These are phyloP conservation scores for Monochamus saltuarius DNA, from an alignment of 1,140 invertebrate species.

Conservation along the genomic window DNA sequence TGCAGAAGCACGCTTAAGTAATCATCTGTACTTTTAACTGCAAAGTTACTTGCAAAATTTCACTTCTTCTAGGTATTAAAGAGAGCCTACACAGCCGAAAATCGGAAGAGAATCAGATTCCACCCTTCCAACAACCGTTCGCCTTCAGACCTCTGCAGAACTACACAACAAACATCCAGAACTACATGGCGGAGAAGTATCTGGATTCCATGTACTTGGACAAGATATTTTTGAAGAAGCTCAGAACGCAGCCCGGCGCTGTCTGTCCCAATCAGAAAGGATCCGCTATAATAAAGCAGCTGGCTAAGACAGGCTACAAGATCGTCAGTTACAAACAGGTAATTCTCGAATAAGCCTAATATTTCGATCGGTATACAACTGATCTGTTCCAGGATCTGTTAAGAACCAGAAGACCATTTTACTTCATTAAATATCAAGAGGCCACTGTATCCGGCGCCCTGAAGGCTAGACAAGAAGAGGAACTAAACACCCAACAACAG, in stretches of 20 bases:
- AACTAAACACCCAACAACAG: conserved; percentile 52
- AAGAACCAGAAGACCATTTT: conserved; percentile 56
- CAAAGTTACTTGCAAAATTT: neutral
- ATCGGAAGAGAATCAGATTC: conserved; percentile 43
- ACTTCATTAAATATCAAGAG: conserved; percentile 57
- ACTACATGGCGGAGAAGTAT: conserved; percentile 57
- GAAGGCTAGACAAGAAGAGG: conserved; percentile 51
- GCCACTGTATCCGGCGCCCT: conserved; percentile 54
- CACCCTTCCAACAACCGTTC: conserved; percentile 36
- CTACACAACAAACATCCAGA: conserved; percentile 53
- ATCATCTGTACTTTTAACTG: conserved; percentile 34
- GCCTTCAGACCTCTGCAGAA: conserved; percentile 51
- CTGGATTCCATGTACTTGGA: conserved; percentile 58
- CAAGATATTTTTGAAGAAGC: conserved; percentile 56
- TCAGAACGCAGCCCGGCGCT: conserved; percentile 52
- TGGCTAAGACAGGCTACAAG: conserved; percentile 53
- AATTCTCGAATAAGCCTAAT: neutral
- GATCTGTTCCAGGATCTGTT: conserved; percentile 52
- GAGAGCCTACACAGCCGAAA: conserved; percentile 50
- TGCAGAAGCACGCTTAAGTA: conserved; percentile 1
- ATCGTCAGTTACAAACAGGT: conserved; percentile 52
- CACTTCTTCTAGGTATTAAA: conserved; percentile 31
- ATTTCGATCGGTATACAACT: conserved; percentile 6
- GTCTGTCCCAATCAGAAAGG: conserved; percentile 55
- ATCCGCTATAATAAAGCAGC: conserved; percentile 49